Conservation (phyloP, 2,888 invertebrate genomes). For the Nezara viridula region DNA sequence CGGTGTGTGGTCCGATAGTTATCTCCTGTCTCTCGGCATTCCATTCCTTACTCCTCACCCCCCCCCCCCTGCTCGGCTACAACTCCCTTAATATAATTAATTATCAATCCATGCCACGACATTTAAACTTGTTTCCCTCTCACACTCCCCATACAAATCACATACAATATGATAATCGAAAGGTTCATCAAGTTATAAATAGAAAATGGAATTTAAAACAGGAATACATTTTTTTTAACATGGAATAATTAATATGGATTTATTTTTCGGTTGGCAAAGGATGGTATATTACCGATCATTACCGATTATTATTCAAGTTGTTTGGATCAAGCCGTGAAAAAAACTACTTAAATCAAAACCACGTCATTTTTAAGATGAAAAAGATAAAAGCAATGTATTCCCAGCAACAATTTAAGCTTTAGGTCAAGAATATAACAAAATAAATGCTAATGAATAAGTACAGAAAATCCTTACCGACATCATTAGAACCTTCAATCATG, state of each 20-base stretch:
- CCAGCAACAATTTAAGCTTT: too few relatives aligned
- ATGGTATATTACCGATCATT: too few relatives aligned
- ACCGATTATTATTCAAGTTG: too few relatives aligned
- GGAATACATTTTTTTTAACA: background rate
- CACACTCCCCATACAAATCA: conserved; percentile 4
- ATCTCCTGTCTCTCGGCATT: conserved; percentile 42
- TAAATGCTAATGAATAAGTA: too few relatives aligned
- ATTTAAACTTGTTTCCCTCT: background rate
- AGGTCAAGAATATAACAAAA: too few relatives aligned
- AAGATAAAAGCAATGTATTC: too few relatives aligned
- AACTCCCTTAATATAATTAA: background rate
- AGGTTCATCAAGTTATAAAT: background rate
- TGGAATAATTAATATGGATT: background rate
- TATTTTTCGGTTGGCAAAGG: background rate
- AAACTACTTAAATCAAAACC: too few relatives aligned
- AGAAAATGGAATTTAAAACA: background rate
- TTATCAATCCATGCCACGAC: background rate
- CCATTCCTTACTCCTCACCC: conserved; percentile 18
- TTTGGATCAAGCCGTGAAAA: too few relatives aligned
- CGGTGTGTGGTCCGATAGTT: conserved; percentile 48
- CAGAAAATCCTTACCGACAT: too few relatives aligned
- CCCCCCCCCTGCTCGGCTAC: conserved; percentile 6
- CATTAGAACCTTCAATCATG: too few relatives aligned
- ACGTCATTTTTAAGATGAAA: too few relatives aligned
- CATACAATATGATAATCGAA: background rate